Evolutionary conservation across 2,113 vertebrate species (phyloP).

Genomic region (Solea senegalensis): DNA sequence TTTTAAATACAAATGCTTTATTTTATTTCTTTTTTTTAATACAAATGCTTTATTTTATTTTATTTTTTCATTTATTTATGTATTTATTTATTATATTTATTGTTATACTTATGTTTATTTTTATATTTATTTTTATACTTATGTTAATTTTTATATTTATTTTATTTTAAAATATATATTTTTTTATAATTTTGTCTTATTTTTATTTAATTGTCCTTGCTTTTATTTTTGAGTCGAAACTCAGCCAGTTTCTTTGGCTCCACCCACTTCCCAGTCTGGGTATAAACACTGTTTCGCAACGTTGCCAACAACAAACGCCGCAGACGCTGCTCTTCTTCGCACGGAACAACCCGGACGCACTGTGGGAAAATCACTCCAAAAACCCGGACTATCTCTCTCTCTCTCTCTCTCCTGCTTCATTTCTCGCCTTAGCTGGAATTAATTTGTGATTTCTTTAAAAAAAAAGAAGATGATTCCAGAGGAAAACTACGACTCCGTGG

Average conservation of each 20-base stretch:
- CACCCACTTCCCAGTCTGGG: slow-evolving; percentile 42
- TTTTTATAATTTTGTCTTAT: too few species aligned
- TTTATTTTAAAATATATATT: too few species aligned
- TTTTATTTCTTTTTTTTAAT: too few species aligned
- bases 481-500: slow-evolving; percentile 39
- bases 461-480: slow-evolving; percentile 56
- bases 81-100: too few species aligned
- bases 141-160: too few species aligned
- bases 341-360: not conserved
- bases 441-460: not conserved
- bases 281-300: slow-evolving; percentile 57
- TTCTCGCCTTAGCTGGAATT: slow-evolving; percentile 1
- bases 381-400: not conserved
- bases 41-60: too few species aligned
- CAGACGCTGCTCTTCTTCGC: not conserved
- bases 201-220: too few species aligned
- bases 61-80: too few species aligned
- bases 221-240: not conserved
- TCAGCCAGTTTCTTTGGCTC: slow-evolving; percentile 42
- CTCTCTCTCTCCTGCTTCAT: not conserved
- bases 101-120: too few species aligned
- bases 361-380: not conserved
- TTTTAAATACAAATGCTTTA: too few species aligned
- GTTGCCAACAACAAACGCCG: slow-evolving; percentile 34
- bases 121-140: too few species aligned